Evolutionary conservation across 2,113 vertebrate species (phyloP), one percentile per base, ranked within the genome.

Genomic region (Nymphicus hollandicus): DNA sequence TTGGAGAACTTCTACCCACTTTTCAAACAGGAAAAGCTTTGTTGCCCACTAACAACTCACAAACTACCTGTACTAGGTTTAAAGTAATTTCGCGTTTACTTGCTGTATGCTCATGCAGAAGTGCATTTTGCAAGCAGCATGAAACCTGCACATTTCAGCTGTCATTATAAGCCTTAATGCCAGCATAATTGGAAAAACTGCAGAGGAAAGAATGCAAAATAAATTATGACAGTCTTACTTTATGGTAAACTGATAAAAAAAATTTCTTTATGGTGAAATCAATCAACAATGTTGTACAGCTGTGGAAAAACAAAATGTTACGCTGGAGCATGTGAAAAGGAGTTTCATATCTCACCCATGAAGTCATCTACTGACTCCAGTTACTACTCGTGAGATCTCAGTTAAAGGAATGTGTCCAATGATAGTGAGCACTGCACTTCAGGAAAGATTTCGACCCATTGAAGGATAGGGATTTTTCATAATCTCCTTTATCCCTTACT

Each of bases 401-500:
- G 56, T 65, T 96, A 74, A 79, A 89, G 35, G 44, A 93, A 91
- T 76, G 87, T 39, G 43, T 85, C 73, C 56, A 58, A 16, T 0
- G 1, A 55, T 17, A 89, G 47, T 2, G 10, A 96, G 28, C 50
- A 37, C 12, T 58, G 65, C 46, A 35, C 39, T 94, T 93, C 25
- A 73, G 68, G 39, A 89, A 93, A 80, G 63, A 35, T 56, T 31
- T 5, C 11, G 53, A 88, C 33, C 19, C 33, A 72, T 31, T 84
- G 68, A 91, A 91, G 92, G 60, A 27, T 24, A 33, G 43, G 9
- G 35, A 52, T 80, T 88, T 93, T 88, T 76, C 41, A 58, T 88
- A 61, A 91, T 91, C 79, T 89, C 39, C 63, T 91, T 89, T 89
- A 85, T 82, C 71, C 66, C 44, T 89, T 88, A 37, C 66, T 89